phyloP scores from a whole-genome alignment of 2,113 vertebrate species.

The Hirundichthys speculiger region DNA sequence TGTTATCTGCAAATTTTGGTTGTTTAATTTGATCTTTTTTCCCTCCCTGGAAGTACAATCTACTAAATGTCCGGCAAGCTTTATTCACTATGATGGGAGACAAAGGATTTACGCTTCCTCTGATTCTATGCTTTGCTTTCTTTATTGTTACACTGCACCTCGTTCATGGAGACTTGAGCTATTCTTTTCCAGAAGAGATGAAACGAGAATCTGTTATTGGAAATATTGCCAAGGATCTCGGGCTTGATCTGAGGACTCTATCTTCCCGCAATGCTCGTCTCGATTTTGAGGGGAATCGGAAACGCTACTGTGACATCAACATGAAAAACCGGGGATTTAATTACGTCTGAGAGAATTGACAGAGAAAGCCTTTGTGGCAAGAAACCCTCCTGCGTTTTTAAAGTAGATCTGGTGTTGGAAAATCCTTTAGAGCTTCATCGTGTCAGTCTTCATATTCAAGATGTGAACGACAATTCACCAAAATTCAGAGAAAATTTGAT shows the following conservation, averaged over 20 bases:
- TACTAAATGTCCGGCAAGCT: no score
- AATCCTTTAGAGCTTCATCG: slow-evolving; percentile 72
- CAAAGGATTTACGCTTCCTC: slow-evolving; percentile 16
- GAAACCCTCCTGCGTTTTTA: slow-evolving; percentile 59
- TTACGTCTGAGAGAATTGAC: slow-evolving; percentile 60
- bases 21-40: no score
- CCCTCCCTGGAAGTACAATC: not conserved
- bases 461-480: slow-evolving; percentile 75
- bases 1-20: no score
- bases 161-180: slow-evolving; percentile 72
- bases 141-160: slow-evolving; percentile 19
- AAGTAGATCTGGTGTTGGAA: slow-evolving; percentile 69
- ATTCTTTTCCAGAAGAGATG: slow-evolving; percentile 77
- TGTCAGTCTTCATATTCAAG: slow-evolving; percentile 64
- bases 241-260: slow-evolving; percentile 64
- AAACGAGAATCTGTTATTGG: slow-evolving; percentile 75
- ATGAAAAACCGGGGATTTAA: slow-evolving; percentile 58
- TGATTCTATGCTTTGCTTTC: not conserved
- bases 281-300: slow-evolving; percentile 43
- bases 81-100: slow-evolving; percentile 28
- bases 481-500: slow-evolving; percentile 65
- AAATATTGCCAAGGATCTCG: slow-evolving; percentile 79
- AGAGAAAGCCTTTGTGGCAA: slow-evolving; percentile 65
- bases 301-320: slow-evolving; percentile 48
- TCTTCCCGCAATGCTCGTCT: slow-evolving; percentile 66